A percentile compares a stretch with the other conserved stretches of the same genome.
These are phyloP conservation scores for Pygoscelis antarcticus DNA, from an alignment of 2,113 vertebrate species.

Conservation along the genomic window DNA sequence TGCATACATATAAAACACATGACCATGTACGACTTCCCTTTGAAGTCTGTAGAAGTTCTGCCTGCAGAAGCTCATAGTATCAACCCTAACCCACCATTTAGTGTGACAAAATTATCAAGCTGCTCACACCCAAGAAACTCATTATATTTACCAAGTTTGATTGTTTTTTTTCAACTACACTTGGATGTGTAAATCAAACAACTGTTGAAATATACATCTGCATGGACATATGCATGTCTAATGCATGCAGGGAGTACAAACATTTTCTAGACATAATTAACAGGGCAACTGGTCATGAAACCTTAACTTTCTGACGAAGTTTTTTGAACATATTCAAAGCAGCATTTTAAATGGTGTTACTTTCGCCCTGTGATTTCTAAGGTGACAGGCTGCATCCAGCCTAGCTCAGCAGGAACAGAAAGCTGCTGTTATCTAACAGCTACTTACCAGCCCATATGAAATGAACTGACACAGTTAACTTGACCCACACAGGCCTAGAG, in stretches of 20 bases:
- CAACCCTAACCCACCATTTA: rapidly evolving
- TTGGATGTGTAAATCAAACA: neutral
- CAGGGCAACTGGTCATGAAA: neutral
- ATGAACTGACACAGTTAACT: neutral
- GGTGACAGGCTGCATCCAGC: neutral
- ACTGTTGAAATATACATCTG: neutral
- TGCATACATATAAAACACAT: neutral
- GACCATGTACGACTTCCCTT: neutral
- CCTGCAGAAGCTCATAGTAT: neutral
- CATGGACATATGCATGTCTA: neutral
- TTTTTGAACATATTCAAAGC: neutral
- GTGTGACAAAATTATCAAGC: neutral
- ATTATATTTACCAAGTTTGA: neutral
- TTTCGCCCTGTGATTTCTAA: neutral
- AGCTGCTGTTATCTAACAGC: neutral
- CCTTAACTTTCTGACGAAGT: neutral
- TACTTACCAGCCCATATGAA: neutral
- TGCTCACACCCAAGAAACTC: neutral
- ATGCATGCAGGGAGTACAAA: neutral
- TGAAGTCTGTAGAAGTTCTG: neutral
- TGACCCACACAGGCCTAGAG: neutral
- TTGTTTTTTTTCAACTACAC: neutral
- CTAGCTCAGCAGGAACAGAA: neutral
- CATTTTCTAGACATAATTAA: neutral
- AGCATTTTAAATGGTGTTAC: neutral